These are phyloP conservation scores for Papilio protenor DNA, from an alignment of 2,888 invertebrate genomes.

Conservation along the genomic window DNA sequence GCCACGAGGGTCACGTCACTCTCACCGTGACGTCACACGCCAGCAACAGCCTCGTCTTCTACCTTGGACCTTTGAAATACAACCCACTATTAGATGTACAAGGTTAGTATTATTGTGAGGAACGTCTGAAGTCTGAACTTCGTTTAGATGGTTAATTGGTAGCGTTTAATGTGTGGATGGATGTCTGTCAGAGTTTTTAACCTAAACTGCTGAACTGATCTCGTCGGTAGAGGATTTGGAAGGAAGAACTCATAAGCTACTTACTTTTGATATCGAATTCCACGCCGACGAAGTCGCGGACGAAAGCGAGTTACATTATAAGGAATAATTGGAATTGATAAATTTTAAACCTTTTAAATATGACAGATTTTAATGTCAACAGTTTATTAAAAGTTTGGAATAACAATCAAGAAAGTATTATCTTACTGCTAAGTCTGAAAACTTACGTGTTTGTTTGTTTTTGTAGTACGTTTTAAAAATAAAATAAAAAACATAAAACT, in stretches of 20 bases:
- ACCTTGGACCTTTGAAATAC: conserved; percentile 91
- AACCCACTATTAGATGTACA: conserved; percentile 86
- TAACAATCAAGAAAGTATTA: neutral
- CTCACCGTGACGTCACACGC: conserved; percentile 91
- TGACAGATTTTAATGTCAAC: neutral
- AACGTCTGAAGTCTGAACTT: too few relatives aligned
- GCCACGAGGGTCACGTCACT: conserved; percentile 92
- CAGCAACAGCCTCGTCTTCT: conserved; percentile 94
- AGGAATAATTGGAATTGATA: too few relatives aligned
- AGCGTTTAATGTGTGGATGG: too few relatives aligned
- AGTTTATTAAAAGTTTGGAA: neutral
- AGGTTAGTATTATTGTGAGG: conserved; percentile 71
- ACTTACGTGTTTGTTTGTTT: neutral
- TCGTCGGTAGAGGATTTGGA: too few relatives aligned
- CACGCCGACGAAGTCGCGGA: too few relatives aligned
- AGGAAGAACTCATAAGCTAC: too few relatives aligned
- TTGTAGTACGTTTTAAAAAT: neutral
- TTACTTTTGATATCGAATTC: too few relatives aligned
- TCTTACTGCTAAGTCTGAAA: neutral
- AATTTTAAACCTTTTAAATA: too few relatives aligned
- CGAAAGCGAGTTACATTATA: too few relatives aligned
- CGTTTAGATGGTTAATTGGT: too few relatives aligned
- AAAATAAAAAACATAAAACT: conserved; percentile 3
- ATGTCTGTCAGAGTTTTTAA: too few relatives aligned
- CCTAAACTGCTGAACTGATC: too few relatives aligned